Evolutionary conservation across 1,140 invertebrate genomes (phyloP).

Genomic region (Achroia grisella): DNA sequence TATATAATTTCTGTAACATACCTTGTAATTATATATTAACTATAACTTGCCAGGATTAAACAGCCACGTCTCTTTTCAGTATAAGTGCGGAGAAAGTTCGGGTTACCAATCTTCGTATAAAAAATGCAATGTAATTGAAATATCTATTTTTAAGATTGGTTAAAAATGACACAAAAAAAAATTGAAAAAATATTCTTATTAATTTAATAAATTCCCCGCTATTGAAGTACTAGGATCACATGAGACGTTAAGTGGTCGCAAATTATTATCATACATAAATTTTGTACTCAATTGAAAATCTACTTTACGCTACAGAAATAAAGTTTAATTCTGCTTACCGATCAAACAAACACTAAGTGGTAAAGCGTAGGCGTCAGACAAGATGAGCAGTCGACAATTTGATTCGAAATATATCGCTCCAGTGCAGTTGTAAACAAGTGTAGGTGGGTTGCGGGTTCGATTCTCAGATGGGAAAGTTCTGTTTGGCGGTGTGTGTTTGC

Average conservation of each 20-base stretch:
- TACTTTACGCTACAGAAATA: conserved; percentile 14
- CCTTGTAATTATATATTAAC: too few species aligned
- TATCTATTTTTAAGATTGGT: too few species aligned
- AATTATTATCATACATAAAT: conserved; percentile 34
- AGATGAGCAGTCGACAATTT: conserved; percentile 60
- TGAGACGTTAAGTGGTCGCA: conserved; percentile 48
- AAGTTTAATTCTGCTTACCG: conserved; percentile 16
- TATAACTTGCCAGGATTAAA: too few species aligned
- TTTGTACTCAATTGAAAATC: background rate
- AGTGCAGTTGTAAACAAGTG: conserved; percentile 55
- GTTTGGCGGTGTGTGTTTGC: background rate
- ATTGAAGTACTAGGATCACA: conserved; percentile 38
- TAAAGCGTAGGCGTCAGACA: conserved; percentile 49
- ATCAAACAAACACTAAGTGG: conserved; percentile 10
- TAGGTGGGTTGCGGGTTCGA: conserved; percentile 51
- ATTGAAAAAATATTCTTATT: too few species aligned
- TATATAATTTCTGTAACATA: too few species aligned
- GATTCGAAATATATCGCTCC: conserved; percentile 55
- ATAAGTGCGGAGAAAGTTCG: too few species aligned
- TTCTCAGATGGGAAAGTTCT: conserved; percentile 13
- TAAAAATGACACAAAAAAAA: too few species aligned
- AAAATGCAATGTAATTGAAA: too few species aligned
- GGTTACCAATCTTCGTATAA: too few species aligned
- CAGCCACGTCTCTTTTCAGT: too few species aligned
- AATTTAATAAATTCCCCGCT: too few species aligned